Evolutionary conservation across 1,140 invertebrate species (phyloP), one percentile per base, ranked within the genome.

Genomic region (Macrotrachela quadricornifera): DNA sequence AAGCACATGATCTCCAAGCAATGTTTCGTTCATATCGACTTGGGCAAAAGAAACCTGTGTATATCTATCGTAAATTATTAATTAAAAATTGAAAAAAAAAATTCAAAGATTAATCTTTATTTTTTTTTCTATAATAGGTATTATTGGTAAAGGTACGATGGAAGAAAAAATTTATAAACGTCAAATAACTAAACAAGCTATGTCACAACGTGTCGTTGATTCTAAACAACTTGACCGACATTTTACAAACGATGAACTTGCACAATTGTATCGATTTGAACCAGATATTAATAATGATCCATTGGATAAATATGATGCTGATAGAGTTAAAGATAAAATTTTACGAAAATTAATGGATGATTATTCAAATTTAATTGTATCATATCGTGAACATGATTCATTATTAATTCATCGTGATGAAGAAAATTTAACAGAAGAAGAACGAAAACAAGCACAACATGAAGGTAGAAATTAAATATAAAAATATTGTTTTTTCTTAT

Each of bases 161-260:
- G 92, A 99, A 64, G 88, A 96, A 62, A 91, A 92, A 65, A 88
- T 96, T 54, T 96, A 97, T 70, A 85, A 95, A 68, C 76, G 91
- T 41, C 71, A 91, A 70, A 84, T 96, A 13, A 85, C 83, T 1
- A 96, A 96, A 69, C 77, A 88, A 61, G 90, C 88, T 1, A 77
- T 92, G 13, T 81, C 90, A 0, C 82, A 83, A 63, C 78, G 91
- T 41, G 91, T 97, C 0, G 81, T 96, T 1, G 92, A 99, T 66
- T 87, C 95, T 64, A 83, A 91, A 61, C 90, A 96, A 72, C 91
- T 96, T 57, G 83, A 88, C 63, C 72, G 91, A 37, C 88, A 96
- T 72, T 96, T 92, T 64, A 85, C 79, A 17, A 77, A 80, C 61
- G 77, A 79, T 55, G 85, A 94, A 69, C 72, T 95, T 21, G 77